Evolutionary conservation across 2,797 vertebrate species (phyloP).

Genomic region (Parotocinclus haroldoi): DNA sequence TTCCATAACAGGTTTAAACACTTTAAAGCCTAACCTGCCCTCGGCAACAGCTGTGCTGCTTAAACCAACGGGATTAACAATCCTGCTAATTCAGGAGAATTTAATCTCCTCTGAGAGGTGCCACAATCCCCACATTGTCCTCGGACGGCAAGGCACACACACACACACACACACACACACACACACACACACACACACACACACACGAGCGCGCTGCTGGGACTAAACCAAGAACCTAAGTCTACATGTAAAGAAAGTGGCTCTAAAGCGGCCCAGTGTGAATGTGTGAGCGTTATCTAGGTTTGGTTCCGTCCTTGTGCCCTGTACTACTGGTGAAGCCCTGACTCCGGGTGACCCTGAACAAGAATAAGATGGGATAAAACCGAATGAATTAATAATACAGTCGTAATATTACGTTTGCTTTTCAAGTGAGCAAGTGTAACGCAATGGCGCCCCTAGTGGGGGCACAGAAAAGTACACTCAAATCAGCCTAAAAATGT

Average conservation of each 20-base stretch:
- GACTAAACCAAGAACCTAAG: too few relatives aligned
- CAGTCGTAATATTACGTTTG: background rate
- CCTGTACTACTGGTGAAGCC: too few relatives aligned
- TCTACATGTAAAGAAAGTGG: too few relatives aligned
- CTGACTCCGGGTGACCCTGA: background rate
- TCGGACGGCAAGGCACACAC: slow-evolving; percentile 46
- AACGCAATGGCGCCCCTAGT: slow-evolving; percentile 14
- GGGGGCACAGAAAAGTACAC: background rate
- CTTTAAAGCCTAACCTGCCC: slow-evolving; percentile 29
- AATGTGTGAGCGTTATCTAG: background rate
- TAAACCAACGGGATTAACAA: slow-evolving; percentile 71
- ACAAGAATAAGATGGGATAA: slow-evolving; percentile 13
- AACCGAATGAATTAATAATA: too few relatives aligned
- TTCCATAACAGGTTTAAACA: too few relatives aligned
- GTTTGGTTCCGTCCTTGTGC: too few relatives aligned
- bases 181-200: too few relatives aligned
- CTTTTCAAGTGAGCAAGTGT: background rate
- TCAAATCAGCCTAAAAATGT: background rate
- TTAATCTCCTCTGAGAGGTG: slow-evolving; percentile 63
- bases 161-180: too few relatives aligned
- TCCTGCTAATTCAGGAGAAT: slow-evolving; percentile 55
- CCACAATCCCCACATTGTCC: slow-evolving; percentile 67
- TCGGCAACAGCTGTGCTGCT: slow-evolving; percentile 57
- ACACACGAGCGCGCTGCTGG: too few relatives aligned
- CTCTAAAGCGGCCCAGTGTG: too few relatives aligned